A percentile compares a stretch with the other conserved stretches of the same genome.
Conservation (phyloP, 2,888 invertebrate genomes). For the Coecobrya sp. region DNA sequence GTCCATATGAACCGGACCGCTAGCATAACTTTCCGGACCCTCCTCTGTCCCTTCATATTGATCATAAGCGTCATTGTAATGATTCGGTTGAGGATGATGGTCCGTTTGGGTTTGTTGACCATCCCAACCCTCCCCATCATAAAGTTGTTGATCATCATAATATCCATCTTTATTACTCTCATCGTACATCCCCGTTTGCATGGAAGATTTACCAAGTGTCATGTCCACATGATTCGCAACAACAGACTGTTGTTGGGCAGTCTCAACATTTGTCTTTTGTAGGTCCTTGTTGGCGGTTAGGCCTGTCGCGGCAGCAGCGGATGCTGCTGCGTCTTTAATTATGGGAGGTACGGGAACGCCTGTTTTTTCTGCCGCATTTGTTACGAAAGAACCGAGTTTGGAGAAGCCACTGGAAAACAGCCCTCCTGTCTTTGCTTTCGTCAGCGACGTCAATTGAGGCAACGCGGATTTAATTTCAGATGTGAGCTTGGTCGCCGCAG, state of each 20-base stretch:
- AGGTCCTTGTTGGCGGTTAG: conserved; percentile 35
- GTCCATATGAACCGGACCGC: conserved; percentile 86
- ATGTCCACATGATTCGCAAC: conserved; percentile 77
- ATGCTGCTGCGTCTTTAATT: conserved; percentile 77
- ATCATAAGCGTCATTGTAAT: conserved; percentile 78
- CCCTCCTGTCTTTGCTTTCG: conserved; percentile 83
- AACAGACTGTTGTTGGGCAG: conserved; percentile 60
- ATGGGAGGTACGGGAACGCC: conserved; percentile 81
- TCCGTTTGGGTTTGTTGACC: conserved; percentile 47
- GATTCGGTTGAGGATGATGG: conserved; percentile 63
- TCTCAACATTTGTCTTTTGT: conserved; percentile 79
- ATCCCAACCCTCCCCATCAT: conserved; percentile 70
- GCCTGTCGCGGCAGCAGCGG: conserved; percentile 64
- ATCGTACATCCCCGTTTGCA: conserved; percentile 41
- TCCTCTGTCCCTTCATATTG: conserved; percentile 77
- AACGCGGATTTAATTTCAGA: conserved; percentile 83
- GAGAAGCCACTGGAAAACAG: conserved; percentile 83
- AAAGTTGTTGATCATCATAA: conserved; percentile 67
- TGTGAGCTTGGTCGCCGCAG: conserved; percentile 82
- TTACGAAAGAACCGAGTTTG: conserved; percentile 82
- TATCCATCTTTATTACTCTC: conserved; percentile 61
- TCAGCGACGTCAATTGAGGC: conserved; percentile 80
- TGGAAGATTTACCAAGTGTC: conserved; percentile 68
- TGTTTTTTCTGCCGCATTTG: conserved; percentile 83
- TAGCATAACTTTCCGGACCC: conserved; percentile 72